Evolutionary conservation across 1,140 invertebrate species (phyloP).

Genomic region (Bombus confusus): DNA sequence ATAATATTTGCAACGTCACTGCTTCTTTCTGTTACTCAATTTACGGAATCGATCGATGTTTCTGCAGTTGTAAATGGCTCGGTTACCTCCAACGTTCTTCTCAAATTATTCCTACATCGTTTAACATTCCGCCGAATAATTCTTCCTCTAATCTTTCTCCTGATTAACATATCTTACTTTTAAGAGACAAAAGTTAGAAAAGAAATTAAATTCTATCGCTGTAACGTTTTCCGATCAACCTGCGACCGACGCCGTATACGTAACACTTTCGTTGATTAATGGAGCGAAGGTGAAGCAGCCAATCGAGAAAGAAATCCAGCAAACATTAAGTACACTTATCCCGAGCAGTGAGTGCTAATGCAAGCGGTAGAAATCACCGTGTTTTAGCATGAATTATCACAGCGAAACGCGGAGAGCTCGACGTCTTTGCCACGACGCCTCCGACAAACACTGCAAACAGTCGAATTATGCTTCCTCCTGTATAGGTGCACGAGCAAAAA

Average conservation of each 20-base stretch:
- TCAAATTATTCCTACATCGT: background rate
- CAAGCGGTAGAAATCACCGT: conserved; percentile 19
- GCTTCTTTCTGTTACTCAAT: background rate
- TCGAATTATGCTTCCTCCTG: conserved; percentile 60
- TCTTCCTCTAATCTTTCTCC: too few relatives aligned
- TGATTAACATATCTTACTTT: background rate
- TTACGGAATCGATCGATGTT: background rate
- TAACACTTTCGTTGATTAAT: background rate
- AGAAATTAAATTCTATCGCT: too few relatives aligned
- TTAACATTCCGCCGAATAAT: background rate
- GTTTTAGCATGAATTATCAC: conserved; percentile 58
- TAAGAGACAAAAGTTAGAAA: background rate
- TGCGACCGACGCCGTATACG: background rate
- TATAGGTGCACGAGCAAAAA: conserved; percentile 61
- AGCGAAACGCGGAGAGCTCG: background rate
- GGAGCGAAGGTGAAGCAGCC: too few relatives aligned
- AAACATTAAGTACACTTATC: conserved; percentile 29
- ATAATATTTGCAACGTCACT: background rate
- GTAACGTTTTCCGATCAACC: conserved; percentile 6
- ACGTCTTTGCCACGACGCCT: conserved; percentile 30
- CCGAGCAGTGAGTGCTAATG: conserved; percentile 47
- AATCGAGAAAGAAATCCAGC: conserved; percentile 8
- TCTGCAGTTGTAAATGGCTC: background rate
- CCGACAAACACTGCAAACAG: conserved; percentile 58
- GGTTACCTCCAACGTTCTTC: too few relatives aligned